A percentile compares a stretch with the other conserved stretches of the same genome.
phyloP scores from a whole-genome alignment of 2,888 invertebrate species.

The Hecatera dysodea region DNA sequence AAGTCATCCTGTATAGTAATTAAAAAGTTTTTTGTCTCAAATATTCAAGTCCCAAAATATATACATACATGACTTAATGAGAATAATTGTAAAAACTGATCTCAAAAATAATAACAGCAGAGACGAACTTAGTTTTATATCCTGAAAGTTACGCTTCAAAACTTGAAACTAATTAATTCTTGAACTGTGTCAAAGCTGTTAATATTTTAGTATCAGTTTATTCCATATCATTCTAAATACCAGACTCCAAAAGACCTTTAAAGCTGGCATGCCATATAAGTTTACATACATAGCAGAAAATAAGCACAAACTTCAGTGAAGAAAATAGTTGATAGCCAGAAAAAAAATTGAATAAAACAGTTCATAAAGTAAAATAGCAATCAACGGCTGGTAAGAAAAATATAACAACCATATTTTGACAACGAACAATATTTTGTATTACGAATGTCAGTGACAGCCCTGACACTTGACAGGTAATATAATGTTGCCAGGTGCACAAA shows the following conservation, averaged over 20 bases:
- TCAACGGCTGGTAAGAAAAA: background rate
- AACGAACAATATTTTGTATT: no score
- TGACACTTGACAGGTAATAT: slow-evolving; percentile 13
- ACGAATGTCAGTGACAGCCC: background rate
- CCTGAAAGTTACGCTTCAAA: background rate
- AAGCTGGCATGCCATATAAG: slow-evolving; percentile 33
- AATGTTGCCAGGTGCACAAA: slow-evolving; percentile 12
- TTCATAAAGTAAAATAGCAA: background rate
- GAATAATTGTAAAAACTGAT: slow-evolving; percentile 4
- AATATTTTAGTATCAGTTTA: slow-evolving; percentile 8
- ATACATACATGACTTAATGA: background rate
- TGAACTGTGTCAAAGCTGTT: accelerated
- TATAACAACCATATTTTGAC: background rate
- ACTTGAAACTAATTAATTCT: no score
- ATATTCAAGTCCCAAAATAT: background rate
- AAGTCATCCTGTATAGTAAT: background rate
- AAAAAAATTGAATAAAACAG: background rate
- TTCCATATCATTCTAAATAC: background rate
- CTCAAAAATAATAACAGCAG: slow-evolving; percentile 1
- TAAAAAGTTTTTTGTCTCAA: slow-evolving; percentile 7
- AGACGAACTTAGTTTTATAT: background rate
- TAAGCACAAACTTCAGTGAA: background rate
- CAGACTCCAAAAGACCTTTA: slow-evolving; percentile 27
- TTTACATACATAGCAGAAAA: slow-evolving; percentile 17
- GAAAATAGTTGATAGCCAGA: background rate